Evolutionary conservation across 2,888 invertebrate species (phyloP).

Genomic region (Plebejus argus): DNA sequence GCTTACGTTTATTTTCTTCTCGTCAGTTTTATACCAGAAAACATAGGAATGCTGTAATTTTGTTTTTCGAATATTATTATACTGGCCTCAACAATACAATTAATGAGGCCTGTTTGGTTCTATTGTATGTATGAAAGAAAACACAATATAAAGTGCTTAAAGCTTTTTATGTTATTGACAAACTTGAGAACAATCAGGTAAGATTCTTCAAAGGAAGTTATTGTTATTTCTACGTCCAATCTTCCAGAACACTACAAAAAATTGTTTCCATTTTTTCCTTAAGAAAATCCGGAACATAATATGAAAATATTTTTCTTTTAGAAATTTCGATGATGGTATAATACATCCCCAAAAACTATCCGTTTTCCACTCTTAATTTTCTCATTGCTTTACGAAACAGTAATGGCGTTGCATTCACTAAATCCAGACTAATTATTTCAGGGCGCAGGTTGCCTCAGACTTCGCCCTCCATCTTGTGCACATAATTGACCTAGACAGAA

Average conservation of each 20-base stretch:
- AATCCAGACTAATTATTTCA: slow-evolving; percentile 25
- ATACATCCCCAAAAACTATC: not conserved
- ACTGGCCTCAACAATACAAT: not conserved
- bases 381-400: not conserved
- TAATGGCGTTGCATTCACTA: not conserved
- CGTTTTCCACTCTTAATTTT: not conserved
- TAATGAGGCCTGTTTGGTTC: not conserved
- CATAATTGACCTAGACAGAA: slow-evolving; percentile 22
- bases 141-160: not conserved
- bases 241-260: not conserved
- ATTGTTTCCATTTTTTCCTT: no score
- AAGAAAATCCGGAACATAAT: no score
- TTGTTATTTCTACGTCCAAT: not conserved
- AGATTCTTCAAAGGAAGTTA: not conserved
- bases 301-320: not conserved
- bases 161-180: not conserved
- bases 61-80: not conserved
- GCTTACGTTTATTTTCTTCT: slow-evolving; percentile 1
- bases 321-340: not conserved
- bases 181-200: not conserved
- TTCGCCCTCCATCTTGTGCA: slow-evolving; percentile 18
- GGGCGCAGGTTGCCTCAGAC: not conserved
- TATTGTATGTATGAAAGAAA: not conserved
- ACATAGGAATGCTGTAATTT: not conserved
- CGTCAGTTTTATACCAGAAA: slow-evolving; percentile 16